Conservation (phyloP, 2,113 vertebrate genomes). For the Acrocephalus arundinaceus region DNA sequence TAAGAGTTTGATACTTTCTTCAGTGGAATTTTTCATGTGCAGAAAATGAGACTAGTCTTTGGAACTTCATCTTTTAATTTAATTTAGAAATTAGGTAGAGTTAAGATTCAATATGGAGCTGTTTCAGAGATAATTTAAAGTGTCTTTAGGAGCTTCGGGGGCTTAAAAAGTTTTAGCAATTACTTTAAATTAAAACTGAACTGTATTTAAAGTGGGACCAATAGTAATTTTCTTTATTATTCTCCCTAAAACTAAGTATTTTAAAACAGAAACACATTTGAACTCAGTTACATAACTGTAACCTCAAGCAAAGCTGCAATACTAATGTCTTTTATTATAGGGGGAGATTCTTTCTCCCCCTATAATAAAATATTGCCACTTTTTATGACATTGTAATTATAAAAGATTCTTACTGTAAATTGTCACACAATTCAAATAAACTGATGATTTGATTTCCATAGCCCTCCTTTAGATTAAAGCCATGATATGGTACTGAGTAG, state of each 20-base stretch:
- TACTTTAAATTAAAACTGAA: not conserved
- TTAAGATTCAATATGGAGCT: not conserved
- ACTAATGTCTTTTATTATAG: not conserved
- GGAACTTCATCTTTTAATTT: not conserved
- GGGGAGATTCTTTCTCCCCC: not conserved
- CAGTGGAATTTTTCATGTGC: not conserved
- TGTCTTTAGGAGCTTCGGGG: accelerated
- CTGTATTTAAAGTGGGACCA: not conserved
- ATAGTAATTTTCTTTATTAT: not conserved
- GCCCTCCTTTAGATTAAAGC: not conserved
- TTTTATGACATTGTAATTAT: not conserved
- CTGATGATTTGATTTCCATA: not conserved
- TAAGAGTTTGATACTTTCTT: not conserved
- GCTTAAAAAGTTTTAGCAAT: not conserved
- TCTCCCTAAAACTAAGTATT: not conserved
- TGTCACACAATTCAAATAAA: not conserved
- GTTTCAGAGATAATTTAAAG: not conserved
- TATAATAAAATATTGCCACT: not conserved
- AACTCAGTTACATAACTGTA: not conserved
- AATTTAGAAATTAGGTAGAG: not conserved
- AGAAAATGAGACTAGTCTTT: not conserved
- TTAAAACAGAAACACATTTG: not conserved
- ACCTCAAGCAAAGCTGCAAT: not conserved
- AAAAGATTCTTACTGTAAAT: not conserved
- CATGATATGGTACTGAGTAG: not conserved